These are phyloP conservation scores for Gibbula magus DNA, from an alignment of 2,888 invertebrate genomes.

Conservation along the genomic window DNA sequence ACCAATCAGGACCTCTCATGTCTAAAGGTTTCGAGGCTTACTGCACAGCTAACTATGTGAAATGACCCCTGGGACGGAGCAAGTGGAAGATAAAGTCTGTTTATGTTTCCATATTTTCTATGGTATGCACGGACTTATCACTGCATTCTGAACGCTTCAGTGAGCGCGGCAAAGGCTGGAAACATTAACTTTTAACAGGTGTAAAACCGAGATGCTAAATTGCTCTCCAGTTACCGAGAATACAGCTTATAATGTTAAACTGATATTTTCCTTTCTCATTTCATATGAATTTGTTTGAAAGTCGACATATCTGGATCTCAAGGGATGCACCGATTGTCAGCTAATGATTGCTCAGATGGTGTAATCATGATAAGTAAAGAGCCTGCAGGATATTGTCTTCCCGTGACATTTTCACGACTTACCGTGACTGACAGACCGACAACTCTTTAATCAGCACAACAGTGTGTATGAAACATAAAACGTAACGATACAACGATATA, in stretches of 20 bases:
- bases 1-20: neutral
- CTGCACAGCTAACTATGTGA: neutral
- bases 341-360: neutral
- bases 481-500: no score
- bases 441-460: no score
- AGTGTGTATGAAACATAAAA: no score
- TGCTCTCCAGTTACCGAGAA: neutral
- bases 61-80: neutral
- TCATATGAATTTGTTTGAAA: slow-evolving; percentile 13
- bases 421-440: no score
- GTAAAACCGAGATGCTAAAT: neutral
- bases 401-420: no score
- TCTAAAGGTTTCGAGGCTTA: neutral
- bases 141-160: neutral
- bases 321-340: neutral
- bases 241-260: neutral
- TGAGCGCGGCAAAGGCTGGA: neutral
- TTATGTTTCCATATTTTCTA: slow-evolving; percentile 23
- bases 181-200: slow-evolving; percentile 21
- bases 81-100: neutral
- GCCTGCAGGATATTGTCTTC: no score
- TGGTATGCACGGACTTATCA: slow-evolving; percentile 13
- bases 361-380: no score
- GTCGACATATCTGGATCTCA: neutral
- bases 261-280: slow-evolving; percentile 16